These are phyloP conservation scores for Lepidocyrtoides sp. DNA, from an alignment of 2,888 invertebrate genomes.

Conservation along the genomic window DNA sequence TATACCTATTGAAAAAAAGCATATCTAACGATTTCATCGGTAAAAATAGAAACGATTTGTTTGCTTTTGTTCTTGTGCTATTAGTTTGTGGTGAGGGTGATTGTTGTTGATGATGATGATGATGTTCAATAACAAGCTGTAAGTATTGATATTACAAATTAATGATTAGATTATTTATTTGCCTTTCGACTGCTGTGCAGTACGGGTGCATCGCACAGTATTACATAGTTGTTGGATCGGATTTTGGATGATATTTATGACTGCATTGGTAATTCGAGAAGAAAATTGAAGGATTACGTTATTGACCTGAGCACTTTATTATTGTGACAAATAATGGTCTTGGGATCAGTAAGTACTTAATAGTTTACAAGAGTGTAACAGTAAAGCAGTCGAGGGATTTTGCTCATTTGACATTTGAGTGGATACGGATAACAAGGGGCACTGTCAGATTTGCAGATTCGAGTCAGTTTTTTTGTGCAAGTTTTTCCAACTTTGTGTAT, in stretches of 20 bases:
- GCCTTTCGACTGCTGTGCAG: slow-evolving; percentile 20
- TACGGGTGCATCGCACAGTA: not conserved
- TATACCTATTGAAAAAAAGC: too few relatives aligned
- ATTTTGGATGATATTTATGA: not conserved
- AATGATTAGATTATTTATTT: slow-evolving; percentile 23
- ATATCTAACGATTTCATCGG: slow-evolving; percentile 60
- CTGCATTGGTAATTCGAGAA: too few relatives aligned
- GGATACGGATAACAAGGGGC: not conserved
- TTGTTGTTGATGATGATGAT: not conserved
- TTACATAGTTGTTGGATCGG: not conserved
- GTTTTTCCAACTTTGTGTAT: too few relatives aligned
- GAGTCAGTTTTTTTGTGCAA: too few relatives aligned
- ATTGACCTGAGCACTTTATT: not conserved
- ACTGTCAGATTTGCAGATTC: too few relatives aligned
- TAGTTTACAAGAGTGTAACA: not conserved
- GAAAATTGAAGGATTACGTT: not conserved
- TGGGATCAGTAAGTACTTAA: not conserved
- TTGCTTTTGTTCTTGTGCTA: slow-evolving; percentile 13
- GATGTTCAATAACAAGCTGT: slow-evolving; percentile 14
- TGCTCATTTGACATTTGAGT: slow-evolving; percentile 17
- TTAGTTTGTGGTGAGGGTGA: not conserved
- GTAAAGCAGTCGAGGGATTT: not conserved
- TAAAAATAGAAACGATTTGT: slow-evolving; percentile 72
- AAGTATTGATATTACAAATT: slow-evolving; percentile 23
- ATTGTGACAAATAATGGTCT: not conserved